Percentiles rank a stretch among this genome's conserved stretches.
Conservation (phyloP, 2,888 invertebrate species). For the Tachina grossa region DNA sequence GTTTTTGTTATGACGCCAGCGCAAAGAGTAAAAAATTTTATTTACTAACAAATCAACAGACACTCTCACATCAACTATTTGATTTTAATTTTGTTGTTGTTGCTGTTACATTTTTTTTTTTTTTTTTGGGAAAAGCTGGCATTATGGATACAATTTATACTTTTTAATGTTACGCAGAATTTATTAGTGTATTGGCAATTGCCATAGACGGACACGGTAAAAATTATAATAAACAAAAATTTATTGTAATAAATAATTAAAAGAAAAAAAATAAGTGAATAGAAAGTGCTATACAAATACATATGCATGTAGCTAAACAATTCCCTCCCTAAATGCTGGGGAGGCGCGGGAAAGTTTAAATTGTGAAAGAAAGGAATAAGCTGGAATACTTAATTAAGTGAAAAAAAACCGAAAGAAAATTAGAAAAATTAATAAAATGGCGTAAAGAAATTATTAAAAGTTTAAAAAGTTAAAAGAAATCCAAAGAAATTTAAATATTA, state of each 20-base stretch:
- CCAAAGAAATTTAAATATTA: neutral
- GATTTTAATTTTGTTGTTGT: conserved; percentile 27
- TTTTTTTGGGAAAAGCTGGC: conserved; percentile 51
- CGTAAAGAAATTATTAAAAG: neutral
- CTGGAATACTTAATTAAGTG: neutral
- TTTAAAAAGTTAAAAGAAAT: neutral
- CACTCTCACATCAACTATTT: conserved; percentile 59
- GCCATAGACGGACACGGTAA: conserved; percentile 61
- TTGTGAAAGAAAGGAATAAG: neutral
- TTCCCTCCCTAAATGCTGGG: conserved; percentile 31
- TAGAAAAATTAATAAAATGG: neutral
- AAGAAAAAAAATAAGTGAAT: neutral
- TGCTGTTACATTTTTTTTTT: conserved; percentile 19
- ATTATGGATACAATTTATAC: conserved; percentile 70
- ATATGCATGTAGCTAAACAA: conserved; percentile 7
- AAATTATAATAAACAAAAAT: conserved; percentile 48
- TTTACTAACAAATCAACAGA: conserved; percentile 69
- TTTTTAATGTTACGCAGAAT: conserved; percentile 68
- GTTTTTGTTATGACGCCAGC: conserved; percentile 71
- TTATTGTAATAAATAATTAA: conserved; percentile 6
- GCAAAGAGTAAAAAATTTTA: conserved; percentile 68
- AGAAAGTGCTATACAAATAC: conserved; percentile 11
- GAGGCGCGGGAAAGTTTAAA: conserved; percentile 56
- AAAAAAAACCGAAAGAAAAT: neutral
- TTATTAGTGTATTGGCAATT: conserved; percentile 72